Percentiles rank a stretch among this genome's conserved stretches.
These are phyloP conservation scores for Terrapene triunguis DNA, from an alignment of 2,113 vertebrate species.

Conservation along the genomic window DNA sequence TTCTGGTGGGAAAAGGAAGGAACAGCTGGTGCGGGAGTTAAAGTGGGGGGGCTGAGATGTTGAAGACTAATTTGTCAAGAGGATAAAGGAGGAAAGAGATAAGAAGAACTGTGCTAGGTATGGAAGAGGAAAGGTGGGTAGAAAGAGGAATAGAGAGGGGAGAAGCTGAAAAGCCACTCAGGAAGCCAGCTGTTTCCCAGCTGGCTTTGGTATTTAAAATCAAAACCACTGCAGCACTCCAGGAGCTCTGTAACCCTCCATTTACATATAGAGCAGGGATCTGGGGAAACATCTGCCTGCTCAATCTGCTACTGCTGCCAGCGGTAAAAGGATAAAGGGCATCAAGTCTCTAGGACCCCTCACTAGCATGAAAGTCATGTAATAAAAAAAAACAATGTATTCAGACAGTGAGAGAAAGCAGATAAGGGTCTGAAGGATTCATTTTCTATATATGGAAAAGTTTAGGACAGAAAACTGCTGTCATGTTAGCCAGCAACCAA, in stretches of 20 bases:
- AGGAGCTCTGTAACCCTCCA: neutral
- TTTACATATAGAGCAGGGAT: neutral
- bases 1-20: neutral
- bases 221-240: fast-evolving
- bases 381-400: neutral
- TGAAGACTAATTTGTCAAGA: neutral
- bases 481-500: neutral
- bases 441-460: constrained; percentile 23
- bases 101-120: neutral
- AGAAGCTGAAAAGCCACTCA: neutral
- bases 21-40: neutral
- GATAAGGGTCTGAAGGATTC: neutral
- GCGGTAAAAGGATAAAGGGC: neutral
- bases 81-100: neutral
- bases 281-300: neutral
- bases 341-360: neutral
- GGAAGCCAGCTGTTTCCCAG: neutral
- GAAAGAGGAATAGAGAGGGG: neutral
- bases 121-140: neutral
- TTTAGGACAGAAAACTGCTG: neutral
- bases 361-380: neutral
- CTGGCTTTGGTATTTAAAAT: neutral
- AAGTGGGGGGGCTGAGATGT: neutral
- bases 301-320: neutral
- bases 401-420: constrained; percentile 31